A percentile compares a stretch with the other conserved stretches of the same genome.
Conservation (phyloP, 35 echinoderm and acorn worm genomes). For the Patiria miniata region DNA sequence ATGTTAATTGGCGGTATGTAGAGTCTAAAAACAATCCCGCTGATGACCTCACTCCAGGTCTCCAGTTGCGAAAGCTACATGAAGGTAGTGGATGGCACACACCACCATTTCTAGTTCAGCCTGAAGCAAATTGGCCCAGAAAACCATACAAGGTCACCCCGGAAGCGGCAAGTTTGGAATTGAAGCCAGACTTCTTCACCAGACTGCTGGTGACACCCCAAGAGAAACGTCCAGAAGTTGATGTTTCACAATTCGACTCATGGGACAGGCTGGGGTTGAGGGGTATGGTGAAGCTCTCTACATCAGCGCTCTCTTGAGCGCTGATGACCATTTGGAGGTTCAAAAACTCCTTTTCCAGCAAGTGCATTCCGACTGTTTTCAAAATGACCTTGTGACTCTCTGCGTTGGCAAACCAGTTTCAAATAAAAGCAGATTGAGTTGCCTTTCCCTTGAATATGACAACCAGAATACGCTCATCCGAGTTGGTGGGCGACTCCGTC, state of each 20-base stretch:
- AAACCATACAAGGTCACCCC: neutral
- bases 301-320: neutral
- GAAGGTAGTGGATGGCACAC: neutral
- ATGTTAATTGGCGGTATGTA: neutral
- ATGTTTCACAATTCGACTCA: neutral
- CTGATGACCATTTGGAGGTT: neutral
- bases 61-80: neutral
- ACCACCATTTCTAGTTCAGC: neutral
- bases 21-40: neutral
- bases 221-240: neutral
- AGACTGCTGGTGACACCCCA: conserved; percentile 23
- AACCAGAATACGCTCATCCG: neutral
- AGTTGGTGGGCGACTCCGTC: neutral
- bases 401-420: neutral
- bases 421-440: neutral
- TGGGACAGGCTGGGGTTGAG: conserved; percentile 5
- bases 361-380: neutral
- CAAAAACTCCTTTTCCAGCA: neutral
- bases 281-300: neutral
- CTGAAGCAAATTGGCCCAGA: neutral
- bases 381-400: neutral
- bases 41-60: neutral
- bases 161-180: neutral
- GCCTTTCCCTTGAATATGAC: neutral
- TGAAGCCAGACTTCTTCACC: neutral